Evolutionary conservation across 2,888 invertebrate genomes (phyloP), one percentile per base, ranked within the genome.

Genomic region (Metopia argyrocephala): DNA sequence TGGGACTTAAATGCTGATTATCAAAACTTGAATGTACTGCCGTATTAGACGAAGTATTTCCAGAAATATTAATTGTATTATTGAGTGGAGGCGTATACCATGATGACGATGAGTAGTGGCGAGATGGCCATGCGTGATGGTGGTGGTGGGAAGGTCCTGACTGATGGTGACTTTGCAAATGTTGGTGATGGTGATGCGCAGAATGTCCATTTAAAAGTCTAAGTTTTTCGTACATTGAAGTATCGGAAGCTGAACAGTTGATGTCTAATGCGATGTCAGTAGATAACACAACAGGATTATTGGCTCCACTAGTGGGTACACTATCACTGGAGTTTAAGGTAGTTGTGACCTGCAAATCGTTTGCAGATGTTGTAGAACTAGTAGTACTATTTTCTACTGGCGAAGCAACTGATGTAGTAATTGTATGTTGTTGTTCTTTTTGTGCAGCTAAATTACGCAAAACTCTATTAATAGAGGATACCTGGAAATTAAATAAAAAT

Each of bases 391-490:
- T 85, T 20, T 73, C 78, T 57, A 46, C 57, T 21, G 50, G 52
- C 15, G 56, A 64, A 7, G 28, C 75, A 59, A 54, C 57, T 3
- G 74, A 48, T 25, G 83, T 18, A 15, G 69, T 84, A 12, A 73
- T 76, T 25, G 61, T 21, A 38, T 84, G 83, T 9, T 84, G 89
- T 78, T 89, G 89, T 65, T 90, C 98, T 91, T 98, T 99, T 91
- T 98, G 97, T 52, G 97, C 96, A 15, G 98, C 97, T 86, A 99
- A 92, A 92, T 98, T 99, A 82, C 99, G 93, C 70, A 99, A 93
- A 75, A 99, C 99, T 85, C 99, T 95, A 92, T 99, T 99, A 91
- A 99, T 99, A 9, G 89, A 89, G 12, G 89, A 89, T 23, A 89
- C 89, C 89, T 89, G 48, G 12, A 57, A 70, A 28, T 20, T 28